phyloP scores from a whole-genome alignment of 2,113 vertebrate genomes.

The Chloropsis hardwickii region DNA sequence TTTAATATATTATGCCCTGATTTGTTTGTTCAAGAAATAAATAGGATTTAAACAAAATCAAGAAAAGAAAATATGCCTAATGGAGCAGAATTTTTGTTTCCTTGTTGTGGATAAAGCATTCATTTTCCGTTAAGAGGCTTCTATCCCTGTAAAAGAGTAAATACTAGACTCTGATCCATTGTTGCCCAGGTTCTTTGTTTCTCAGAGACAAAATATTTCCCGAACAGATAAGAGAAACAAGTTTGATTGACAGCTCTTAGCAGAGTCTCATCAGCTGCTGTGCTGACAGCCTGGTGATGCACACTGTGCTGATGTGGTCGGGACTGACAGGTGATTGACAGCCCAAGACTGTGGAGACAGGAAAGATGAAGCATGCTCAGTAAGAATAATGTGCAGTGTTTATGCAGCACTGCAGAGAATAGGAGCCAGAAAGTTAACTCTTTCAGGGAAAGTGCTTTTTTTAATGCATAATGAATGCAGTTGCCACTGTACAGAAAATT shows the following conservation, averaged over 20 bases:
- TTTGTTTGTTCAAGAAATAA: not conserved
- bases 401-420: conserved; percentile 63
- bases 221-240: conserved; percentile 72
- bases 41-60: not conserved
- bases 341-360: conserved; percentile 63
- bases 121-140: conserved; percentile 8
- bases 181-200: conserved; percentile 75
- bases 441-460: not conserved
- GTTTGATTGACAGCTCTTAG: conserved; percentile 76
- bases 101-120: conserved; percentile 25
- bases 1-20: not conserved
- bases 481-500: not conserved
- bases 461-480: not conserved
- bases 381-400: conserved; percentile 65
- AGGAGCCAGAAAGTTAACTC: conserved; percentile 61
- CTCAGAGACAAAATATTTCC: conserved; percentile 79
- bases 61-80: not conserved
- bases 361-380: conserved; percentile 70
- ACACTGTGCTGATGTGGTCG: conserved; percentile 70
- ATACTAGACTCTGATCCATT: conserved; percentile 61
- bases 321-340: conserved; percentile 81
- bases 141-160: conserved; percentile 25
- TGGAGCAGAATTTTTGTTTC: not conserved
- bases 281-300: conserved; percentile 75
- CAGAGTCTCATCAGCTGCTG: conserved; percentile 72